Percentiles rank a stretch among this genome's conserved stretches.
Evolutionary conservation across 2,888 invertebrate species (phyloP).

Genomic region (Caenorhabditis sinica): DNA sequence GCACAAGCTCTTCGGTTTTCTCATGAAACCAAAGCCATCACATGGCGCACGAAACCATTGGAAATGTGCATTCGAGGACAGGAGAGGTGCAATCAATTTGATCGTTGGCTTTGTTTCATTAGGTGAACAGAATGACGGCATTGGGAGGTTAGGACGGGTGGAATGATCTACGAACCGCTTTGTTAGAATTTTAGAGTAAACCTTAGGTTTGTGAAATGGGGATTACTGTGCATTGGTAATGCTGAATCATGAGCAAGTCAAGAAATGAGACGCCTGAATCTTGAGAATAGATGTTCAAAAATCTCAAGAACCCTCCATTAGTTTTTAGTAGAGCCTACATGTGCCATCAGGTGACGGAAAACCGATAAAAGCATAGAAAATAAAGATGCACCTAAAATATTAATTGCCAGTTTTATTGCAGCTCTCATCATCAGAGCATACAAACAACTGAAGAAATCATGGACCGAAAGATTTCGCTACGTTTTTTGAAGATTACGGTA

Average conservation of each 20-base stretch:
- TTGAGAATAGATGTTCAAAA: constrained; percentile 4
- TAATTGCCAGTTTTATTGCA: constrained; percentile 24
- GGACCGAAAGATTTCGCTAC: neutral
- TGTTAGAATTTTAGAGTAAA: neutral
- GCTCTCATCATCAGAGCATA: neutral
- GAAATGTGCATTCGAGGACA: constrained; percentile 7
- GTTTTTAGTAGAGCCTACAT: constrained; percentile 5
- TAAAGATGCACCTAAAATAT: constrained; percentile 24
- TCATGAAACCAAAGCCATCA: constrained; percentile 11
- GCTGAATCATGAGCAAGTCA: no score
- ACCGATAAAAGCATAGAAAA: constrained; percentile 2
- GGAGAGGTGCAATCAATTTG: constrained; percentile 22
- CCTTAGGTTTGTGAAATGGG: neutral
- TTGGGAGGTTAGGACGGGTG: no score
- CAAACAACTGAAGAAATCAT: neutral
- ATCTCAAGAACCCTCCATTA: neutral
- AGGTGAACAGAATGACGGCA: constrained; percentile 21
- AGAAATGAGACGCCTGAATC: neutral
- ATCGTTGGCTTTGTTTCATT: constrained; percentile 31
- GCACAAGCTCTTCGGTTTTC: neutral
- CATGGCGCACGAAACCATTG: constrained; percentile 7
- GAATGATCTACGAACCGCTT: neutral
- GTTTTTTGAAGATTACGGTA: neutral
- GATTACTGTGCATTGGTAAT: neutral
- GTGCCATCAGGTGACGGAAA: constrained; percentile 31